Evolutionary conservation across 2,113 vertebrate genomes (phyloP).

Genomic region (Tringa solitaria): DNA sequence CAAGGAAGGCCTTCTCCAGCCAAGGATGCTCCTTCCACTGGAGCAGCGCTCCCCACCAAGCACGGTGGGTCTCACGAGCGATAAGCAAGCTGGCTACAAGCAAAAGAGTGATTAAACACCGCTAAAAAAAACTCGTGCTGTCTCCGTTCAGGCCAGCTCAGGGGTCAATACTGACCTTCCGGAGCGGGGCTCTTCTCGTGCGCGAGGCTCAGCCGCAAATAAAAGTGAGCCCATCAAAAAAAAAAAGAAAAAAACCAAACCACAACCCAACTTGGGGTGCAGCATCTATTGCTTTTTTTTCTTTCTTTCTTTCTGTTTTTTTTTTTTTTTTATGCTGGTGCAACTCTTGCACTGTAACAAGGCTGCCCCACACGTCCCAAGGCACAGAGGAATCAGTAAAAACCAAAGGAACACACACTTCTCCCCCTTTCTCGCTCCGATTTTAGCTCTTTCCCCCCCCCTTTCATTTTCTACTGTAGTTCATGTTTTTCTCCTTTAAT

Average conservation of each 20-base stretch:
- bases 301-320: neutral
- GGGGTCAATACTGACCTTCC: neutral
- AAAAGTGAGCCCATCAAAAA: neutral
- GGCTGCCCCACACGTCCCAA: neutral
- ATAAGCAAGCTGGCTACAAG: neutral
- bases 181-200: neutral
- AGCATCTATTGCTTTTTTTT: neutral
- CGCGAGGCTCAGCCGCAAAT: neutral
- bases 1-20: neutral
- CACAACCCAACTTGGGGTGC: fast-evolving
- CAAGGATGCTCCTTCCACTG: neutral
- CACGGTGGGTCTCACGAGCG: fast-evolving
- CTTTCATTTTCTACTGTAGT: conserved; percentile 7
- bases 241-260: too few species aligned
- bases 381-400: neutral
- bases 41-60: fast-evolving
- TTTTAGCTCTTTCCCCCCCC: neutral
- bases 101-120: neutral
- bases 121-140: fast-evolving
- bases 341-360: neutral
- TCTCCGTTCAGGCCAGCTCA: fast-evolving
- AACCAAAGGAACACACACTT: neutral
- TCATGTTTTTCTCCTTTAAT: conserved; percentile 31
- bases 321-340: neutral
- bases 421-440: neutral